Evolutionary conservation across 2,113 vertebrate species (phyloP), one percentile per base, ranked within the genome.

Genomic region (Girardinichthys multiradiatus): DNA sequence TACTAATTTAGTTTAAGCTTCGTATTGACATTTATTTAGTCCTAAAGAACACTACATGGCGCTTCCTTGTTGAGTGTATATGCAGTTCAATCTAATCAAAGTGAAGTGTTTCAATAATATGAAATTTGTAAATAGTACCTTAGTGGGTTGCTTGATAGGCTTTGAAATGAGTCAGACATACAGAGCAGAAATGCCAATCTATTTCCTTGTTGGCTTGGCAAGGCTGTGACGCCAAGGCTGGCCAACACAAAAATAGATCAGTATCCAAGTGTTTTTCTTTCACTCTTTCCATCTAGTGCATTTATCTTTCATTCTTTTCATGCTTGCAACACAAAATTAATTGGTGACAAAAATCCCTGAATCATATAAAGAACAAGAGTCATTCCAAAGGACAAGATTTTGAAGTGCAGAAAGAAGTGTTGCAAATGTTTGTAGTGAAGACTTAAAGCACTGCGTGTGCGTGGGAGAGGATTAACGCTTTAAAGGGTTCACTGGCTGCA

Each of bases 1-100:
- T 90, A 90, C 84, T 79, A 80, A 89, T 90, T 90, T 83, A 90
- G 87, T 92, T 86, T 68, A 57, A 85, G 79, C 67, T 73, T 57
- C 84, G 88, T 78, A 84, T 57, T 74, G 66, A 80, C 68, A 78
- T 78, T 74, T 39, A 71, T 78, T 87, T 70, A 67, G 60, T 84
- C 79, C 68, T 26, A 4, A 35, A 0, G n/a, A 69, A 33, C 68
- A 71, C 60, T 72, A 67, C 26, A 6, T 24, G 33, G 58, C 54
- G 27, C 29, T 27, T 28, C 19, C 12, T 58, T 57, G 37, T 83
- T 80, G 57, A 45, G 30, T 19, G 10, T 58, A 17, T 61, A 57
- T 64, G 68, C 57, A 33, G 15, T 70, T 61, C 62, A 64, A 74
- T 83, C 65, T 39, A 72, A 80, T 83, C 21, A 30, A 79, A 84